Percentiles rank a stretch among this genome's conserved stretches.
These are phyloP conservation scores for Isaurus tuberculatus DNA, from an alignment of 92 coral and sea anemone genomes.

Conservation along the genomic window DNA sequence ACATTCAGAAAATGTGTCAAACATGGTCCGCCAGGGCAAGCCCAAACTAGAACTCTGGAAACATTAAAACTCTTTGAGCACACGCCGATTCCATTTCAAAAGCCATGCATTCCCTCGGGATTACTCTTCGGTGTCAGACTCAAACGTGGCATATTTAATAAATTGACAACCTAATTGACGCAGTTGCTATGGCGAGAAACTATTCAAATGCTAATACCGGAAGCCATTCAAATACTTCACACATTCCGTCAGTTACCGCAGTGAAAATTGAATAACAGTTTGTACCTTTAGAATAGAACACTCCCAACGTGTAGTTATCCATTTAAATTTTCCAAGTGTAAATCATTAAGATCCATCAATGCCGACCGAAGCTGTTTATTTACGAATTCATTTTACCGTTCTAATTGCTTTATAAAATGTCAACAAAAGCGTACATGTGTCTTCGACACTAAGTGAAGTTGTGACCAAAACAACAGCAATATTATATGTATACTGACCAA, in stretches of 20 bases:
- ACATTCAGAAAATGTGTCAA: conserved; percentile 44
- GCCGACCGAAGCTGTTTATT: not conserved
- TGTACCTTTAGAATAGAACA: conserved; percentile 31
- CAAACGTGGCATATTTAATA: conserved; percentile 38
- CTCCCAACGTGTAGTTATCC: not conserved
- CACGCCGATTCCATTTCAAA: conserved; percentile 24
- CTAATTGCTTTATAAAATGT: conserved; percentile 31
- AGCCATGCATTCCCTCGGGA: conserved; percentile 28
- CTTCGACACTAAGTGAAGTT: not conserved
- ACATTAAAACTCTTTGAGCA: conserved; percentile 35
- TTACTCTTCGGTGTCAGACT: conserved; percentile 14
- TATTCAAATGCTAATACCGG: conserved; percentile 86
- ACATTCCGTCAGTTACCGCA: conserved; percentile 51
- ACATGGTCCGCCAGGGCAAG: conserved; percentile 32
- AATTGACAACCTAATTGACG: conserved; percentile 83
- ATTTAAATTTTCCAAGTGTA: not conserved
- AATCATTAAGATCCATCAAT: not conserved
- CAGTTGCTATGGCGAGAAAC: conserved; percentile 78
- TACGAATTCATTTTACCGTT: not conserved
- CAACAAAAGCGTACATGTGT: not conserved
- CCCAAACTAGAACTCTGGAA: conserved; percentile 44
- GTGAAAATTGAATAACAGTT: conserved; percentile 44
- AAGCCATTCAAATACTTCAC: conserved; percentile 67
- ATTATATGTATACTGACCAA: conserved; percentile 42
- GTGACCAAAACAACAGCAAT: not conserved